phyloP scores from a whole-genome alignment of 2,113 vertebrate species.

The Dasypus novemcinctus region DNA sequence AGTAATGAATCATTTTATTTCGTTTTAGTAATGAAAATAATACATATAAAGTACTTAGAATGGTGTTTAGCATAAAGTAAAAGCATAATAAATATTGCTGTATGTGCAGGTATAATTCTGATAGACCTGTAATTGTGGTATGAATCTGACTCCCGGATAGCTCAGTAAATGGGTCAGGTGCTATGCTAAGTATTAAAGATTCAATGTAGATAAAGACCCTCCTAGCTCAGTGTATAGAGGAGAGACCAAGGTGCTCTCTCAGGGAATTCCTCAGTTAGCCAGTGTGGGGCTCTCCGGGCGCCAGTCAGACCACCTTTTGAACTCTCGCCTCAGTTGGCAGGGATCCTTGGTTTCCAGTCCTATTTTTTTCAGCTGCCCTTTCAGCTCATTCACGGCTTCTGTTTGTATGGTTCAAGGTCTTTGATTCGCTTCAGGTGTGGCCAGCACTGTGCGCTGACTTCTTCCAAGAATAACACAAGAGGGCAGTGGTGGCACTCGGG shows the following conservation, averaged over 20 bases:
- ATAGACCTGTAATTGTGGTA: neutral
- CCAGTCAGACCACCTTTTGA: neutral
- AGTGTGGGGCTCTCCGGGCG: neutral
- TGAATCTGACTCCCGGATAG: neutral
- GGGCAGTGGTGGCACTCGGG: slow-evolving; percentile 49
- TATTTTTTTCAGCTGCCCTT: neutral
- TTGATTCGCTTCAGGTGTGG: neutral
- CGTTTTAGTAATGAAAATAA: too few species aligned
- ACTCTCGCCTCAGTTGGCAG: neutral
- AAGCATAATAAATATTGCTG: neutral
- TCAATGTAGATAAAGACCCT: neutral
- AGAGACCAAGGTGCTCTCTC: neutral
- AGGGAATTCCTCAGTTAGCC: neutral
- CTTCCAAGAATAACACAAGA: slow-evolving; percentile 46
- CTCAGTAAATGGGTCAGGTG: neutral
- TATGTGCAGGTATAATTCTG: neutral
- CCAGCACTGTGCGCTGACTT: neutral
- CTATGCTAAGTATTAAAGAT: neutral
- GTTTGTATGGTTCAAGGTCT: too few species aligned
- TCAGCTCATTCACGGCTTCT: neutral
- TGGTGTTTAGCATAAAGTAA: neutral
- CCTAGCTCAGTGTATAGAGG: neutral
- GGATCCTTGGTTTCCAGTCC: neutral
- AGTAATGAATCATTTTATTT: neutral
- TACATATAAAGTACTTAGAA: neutral